Evolutionary conservation across 2,113 vertebrate genomes (phyloP), one percentile per base, ranked within the genome.

Genomic region (Psettodes erumei): DNA sequence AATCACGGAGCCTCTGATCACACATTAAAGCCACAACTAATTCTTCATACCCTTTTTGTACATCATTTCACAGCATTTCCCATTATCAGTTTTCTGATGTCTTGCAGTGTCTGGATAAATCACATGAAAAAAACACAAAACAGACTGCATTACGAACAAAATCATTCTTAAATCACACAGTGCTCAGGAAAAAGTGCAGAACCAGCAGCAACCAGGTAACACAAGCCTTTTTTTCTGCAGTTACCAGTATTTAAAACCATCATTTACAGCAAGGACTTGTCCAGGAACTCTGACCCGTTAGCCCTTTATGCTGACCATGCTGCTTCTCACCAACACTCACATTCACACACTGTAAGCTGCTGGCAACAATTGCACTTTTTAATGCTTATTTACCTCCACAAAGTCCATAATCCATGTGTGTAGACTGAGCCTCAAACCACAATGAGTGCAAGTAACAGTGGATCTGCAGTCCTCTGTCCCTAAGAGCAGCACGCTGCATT

Each of bases 311-410:
- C 55, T 70, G 60, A 79, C 50, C 54, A 69, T 74, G 65, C 72
- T 40, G 48, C 60, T 87, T 74, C 38, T 23, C 3, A 69, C 51
- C 61, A 64, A 73, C 73, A 55, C 62, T 68, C 70, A 8, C 58
- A 54, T 47, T 63, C 19, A 63, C 8, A 16, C 64, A 10, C 37
- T 42, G 13, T 72, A 85, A 15, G 56, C 68, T 50, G 11, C 28
- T 82, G 75, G 37, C 61, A 71, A 42, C 61, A 80, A 33, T 16
- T 67, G 50, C 30, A 38, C 16, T 15, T 72, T 23, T 7, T 3
- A 43, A 82, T 10, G 13, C 45, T 37, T 15, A 67, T 58, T 67
- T 32, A 35, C 25, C 23, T 42, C 35, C 5, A n/a, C n/a, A 54
- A 66, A 27, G 45, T 23, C 47, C 10, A 18, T 61, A 61, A 71